Base-by-base conservation (phyloP, 1,140 invertebrate genomes). In the Eupristina koningsbergeri region DNA sequence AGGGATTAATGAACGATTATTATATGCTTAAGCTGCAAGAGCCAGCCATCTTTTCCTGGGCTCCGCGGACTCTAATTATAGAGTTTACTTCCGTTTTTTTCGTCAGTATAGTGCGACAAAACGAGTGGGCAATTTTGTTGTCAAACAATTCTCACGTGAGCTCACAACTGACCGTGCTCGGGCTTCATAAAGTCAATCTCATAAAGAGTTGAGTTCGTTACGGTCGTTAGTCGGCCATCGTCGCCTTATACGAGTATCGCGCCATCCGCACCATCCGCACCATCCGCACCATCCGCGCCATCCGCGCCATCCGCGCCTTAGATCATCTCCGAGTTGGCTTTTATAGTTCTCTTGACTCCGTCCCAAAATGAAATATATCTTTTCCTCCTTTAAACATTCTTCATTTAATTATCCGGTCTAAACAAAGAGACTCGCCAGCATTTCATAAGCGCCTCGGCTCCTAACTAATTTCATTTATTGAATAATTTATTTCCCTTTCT, bases 131-230 rank as follows among this genome's bases (percentile, higher is more conserved):
- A 71, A 78, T 83, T 41, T 78, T 67, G 73, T 45, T 61, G 81
- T 77, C 58, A 29, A 47, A 45, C 41, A 47, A 75, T 83, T 69
- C 41, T 77, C 74, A 36, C 61, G 45, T 61, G 39, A 36, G 26
- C 29, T n/a, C n/a, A 29, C 7, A 6, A 26, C 26, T 36, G 34
- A 36, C 31, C 31, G 75, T 22, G 9, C 11, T 45, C 36, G 45
- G 61, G 31, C 74, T 31, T 58, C 53, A 74, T 53, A 64, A 61
- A 74, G 63, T 17, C 34, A 75, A 79, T 71, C 79, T 64, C 69
- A 58, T 81, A 79, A 80, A 89, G 86, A 83, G 87, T 75, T 71
- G 80, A 80, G 58, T 88, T 87, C 87, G 86, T 89, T 84, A 89
- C 87, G 87, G 85, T 88, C 86, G 81, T 89, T 89, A 89, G 87